Evolutionary conservation across 2,113 vertebrate species (phyloP), one percentile per base, ranked within the genome.

Genomic region (Pithys albifrons): DNA sequence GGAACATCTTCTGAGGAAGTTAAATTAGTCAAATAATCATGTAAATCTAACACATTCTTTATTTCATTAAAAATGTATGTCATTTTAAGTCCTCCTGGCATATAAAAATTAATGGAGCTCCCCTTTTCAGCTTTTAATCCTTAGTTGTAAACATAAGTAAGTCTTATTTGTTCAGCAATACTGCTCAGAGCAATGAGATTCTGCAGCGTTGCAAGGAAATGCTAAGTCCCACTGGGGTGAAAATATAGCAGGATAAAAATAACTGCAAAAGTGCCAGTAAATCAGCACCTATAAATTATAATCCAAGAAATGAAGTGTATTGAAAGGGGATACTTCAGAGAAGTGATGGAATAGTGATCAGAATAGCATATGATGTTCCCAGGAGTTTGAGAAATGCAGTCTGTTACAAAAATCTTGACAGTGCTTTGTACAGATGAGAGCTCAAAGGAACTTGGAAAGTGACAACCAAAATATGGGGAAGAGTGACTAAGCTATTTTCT

Each of bases 361-460:
- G 64, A 75, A 82, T 28, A 85, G 24, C 3, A 2, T 72, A 49
- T 65, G 58, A 45, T 52, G 9, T 75, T 76, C 71, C 35, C 33
- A 76, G 52, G 57, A 85, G 79, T 92, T 91, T 79, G 49, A 76
- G 62, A 69, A 85, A 92, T 86, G 71, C 31, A 83, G 59, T 13
- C 20, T 41, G 62, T 72, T 71, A 88, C 71, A 95, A 95, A 95
- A 88, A 57, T 69, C 49, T 73, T 79, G 39, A 69, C 29, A 78
- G 49, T 11, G 16, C 45, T 92, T 83, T 59, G 24, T 71, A 41
- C 29, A 95, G 62, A 72, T 76, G 70, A 91, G 83, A 80, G 46
- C 75, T 92, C 49, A 67, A 91, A 92, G 75, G 67, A 91, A 86
- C 89, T 80, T 88, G 54, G 37, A 83, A 92, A 83, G 76, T 55